phyloP scores from a whole-genome alignment of 2,888 invertebrate genomes.

The Brenthis daphne region DNA sequence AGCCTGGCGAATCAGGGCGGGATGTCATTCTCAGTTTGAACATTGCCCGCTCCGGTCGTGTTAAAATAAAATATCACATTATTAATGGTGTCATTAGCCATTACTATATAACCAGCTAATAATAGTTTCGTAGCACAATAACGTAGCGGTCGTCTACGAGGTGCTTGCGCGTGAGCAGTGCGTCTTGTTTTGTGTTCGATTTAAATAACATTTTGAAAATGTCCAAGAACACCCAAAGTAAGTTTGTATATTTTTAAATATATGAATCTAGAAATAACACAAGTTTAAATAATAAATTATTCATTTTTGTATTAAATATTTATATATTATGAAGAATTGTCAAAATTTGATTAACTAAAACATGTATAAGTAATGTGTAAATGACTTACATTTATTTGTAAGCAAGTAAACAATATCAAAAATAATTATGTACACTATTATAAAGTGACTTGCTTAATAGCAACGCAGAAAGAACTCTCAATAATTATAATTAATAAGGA shows the following conservation, averaged over 20 bases:
- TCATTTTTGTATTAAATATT: constrained; percentile 7
- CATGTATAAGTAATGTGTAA: too few relatives aligned
- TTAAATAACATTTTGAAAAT: constrained; percentile 47
- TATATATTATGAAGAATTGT: too few relatives aligned
- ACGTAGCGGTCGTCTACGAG: constrained; percentile 65
- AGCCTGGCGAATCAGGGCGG: constrained; percentile 55
- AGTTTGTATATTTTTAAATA: constrained; percentile 44
- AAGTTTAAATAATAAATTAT: not conserved
- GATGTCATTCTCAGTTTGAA: constrained; percentile 60
- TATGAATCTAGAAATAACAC: not conserved
- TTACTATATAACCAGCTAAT: constrained; percentile 49
- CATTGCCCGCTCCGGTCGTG: constrained; percentile 63
- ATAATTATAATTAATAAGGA: too few relatives aligned
- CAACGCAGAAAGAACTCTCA: too few relatives aligned
- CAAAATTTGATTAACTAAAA: too few relatives aligned
- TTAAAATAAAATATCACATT: constrained; percentile 41
- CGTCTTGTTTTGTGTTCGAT: constrained; percentile 35
- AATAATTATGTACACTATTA: too few relatives aligned
- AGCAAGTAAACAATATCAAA: too few relatives aligned
- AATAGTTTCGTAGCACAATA: constrained; percentile 58
- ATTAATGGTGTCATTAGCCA: constrained; percentile 49
- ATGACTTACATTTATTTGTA: too few relatives aligned
- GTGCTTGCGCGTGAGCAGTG: constrained; percentile 46
- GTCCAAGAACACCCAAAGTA: constrained; percentile 59
- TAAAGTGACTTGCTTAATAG: too few relatives aligned